Percentiles rank a stretch among this genome's conserved stretches.
Evolutionary conservation across 2,888 invertebrate genomes (phyloP).

Genomic region (Lamellibrachia columna): DNA sequence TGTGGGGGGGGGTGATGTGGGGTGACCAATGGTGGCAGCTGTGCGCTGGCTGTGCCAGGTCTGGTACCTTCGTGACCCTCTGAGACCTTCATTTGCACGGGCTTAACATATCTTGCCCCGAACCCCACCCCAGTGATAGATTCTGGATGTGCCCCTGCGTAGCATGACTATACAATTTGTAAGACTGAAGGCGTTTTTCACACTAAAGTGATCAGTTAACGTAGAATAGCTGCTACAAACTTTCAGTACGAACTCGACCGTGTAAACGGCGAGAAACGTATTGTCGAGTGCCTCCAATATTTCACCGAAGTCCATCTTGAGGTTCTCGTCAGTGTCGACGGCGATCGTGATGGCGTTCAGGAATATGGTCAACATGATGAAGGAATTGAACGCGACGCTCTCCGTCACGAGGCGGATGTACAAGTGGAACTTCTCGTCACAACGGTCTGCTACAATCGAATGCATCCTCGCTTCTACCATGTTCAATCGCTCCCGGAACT

Average conservation of each 20-base stretch:
- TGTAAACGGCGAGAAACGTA: constrained; percentile 42
- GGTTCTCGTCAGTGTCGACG: constrained; percentile 40
- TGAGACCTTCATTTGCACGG: no score
- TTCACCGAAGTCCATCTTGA: constrained; percentile 23
- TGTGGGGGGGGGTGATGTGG: no score
- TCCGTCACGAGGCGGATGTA: constrained; percentile 33
- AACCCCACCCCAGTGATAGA: no score
- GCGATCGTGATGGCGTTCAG: constrained; percentile 44
- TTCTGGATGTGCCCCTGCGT: no score
- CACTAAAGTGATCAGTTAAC: no score
- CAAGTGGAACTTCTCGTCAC: background rate
- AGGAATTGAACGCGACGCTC: constrained; percentile 35
- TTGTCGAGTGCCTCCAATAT: constrained; percentile 37
- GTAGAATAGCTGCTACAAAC: background rate
- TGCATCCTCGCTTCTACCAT: background rate
- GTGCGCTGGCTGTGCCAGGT: no score
- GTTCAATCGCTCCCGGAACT: background rate
- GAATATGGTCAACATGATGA: constrained; percentile 40
- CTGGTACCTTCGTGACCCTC: no score
- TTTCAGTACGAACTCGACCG: constrained; percentile 46
- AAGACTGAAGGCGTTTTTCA: no score
- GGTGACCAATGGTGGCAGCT: no score
- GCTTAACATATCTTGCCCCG: no score
- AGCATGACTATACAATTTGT: no score
- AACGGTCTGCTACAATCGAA: background rate